Evolutionary conservation across 2,797 vertebrate species (phyloP).

Genomic region (Craterocephalus amniculus): DNA sequence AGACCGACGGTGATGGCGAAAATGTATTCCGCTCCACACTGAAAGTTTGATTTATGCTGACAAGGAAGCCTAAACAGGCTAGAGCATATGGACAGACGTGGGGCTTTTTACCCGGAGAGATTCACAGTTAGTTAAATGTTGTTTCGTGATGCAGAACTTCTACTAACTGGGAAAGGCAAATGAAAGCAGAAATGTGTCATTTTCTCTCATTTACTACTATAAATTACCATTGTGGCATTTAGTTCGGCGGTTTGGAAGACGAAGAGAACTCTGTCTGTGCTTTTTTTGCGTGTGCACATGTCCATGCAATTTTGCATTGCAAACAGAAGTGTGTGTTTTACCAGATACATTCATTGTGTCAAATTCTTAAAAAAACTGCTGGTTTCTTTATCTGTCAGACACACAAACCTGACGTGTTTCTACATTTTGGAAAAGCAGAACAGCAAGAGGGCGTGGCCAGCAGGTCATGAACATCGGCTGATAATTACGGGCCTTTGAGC

Average conservation of each 20-base stretch:
- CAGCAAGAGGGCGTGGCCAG: too few relatives aligned
- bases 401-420: too few relatives aligned
- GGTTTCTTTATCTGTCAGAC: too few relatives aligned
- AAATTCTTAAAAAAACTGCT: too few relatives aligned
- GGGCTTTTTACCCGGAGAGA: background rate
- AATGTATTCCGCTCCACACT: slow-evolving; percentile 55
- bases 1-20: slow-evolving; percentile 42
- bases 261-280: background rate
- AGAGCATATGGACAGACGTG: slow-evolving; percentile 16
- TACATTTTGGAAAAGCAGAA: too few relatives aligned
- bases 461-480: too few relatives aligned
- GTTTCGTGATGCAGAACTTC: slow-evolving; percentile 14
- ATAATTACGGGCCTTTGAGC: slow-evolving; percentile 11
- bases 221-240: background rate
- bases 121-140: slow-evolving; percentile 19
- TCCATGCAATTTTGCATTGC: slow-evolving; percentile 15
- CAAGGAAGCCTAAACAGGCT: slow-evolving; percentile 44
- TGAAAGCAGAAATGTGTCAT: background rate
- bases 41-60: slow-evolving; percentile 57
- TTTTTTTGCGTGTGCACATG: background rate
- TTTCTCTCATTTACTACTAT: slow-evolving; percentile 6
- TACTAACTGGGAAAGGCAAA: background rate
- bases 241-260: background rate
- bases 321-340: background rate
- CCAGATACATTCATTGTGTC: slow-evolving; percentile 3